Percentiles rank a stretch among this genome's conserved stretches.
Evolutionary conservation across 2,888 invertebrate species (phyloP).

Genomic region (Ophioninae sp.): DNA sequence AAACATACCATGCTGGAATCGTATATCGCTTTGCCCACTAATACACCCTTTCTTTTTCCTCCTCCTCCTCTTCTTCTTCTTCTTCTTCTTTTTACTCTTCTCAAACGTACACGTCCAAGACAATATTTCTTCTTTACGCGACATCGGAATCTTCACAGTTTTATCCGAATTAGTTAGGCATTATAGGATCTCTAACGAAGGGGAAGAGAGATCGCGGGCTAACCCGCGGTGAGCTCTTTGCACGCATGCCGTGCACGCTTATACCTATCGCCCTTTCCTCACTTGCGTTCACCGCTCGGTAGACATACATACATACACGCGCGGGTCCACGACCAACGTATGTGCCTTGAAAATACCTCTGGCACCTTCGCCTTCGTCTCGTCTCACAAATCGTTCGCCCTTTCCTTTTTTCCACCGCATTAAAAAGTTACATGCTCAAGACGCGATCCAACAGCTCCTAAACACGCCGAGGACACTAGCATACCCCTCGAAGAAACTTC

Average conservation of each 20-base stretch:
- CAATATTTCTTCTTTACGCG: conserved; percentile 67
- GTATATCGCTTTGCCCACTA: conserved; percentile 8
- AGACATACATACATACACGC: conserved; percentile 34
- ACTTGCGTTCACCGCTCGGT: conserved; percentile 17
- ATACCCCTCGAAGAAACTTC: conserved; percentile 57
- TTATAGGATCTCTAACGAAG: conserved; percentile 66
- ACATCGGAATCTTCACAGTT: conserved; percentile 69
- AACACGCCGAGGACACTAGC: conserved; percentile 68
- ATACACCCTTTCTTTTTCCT: conserved; percentile 14
- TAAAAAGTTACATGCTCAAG: conserved; percentile 64
- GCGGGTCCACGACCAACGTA: conserved; percentile 25
- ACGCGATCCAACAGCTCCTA: conserved; percentile 76
- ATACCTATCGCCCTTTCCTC: conserved; percentile 14
- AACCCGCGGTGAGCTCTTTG: conserved; percentile 60
- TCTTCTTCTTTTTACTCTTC: conserved; percentile 26
- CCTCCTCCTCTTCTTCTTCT: not conserved
- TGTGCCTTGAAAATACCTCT: conserved; percentile 60
- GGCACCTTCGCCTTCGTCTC: conserved; percentile 70
- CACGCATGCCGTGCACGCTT: conserved; percentile 61
- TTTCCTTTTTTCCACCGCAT: conserved; percentile 72
- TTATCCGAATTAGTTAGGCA: conserved; percentile 69
- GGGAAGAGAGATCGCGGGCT: conserved; percentile 39
- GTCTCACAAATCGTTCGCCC: conserved; percentile 75
- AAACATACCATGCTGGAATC: conserved; percentile 31
- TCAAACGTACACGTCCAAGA: conserved; percentile 32